Conservation (phyloP, 2,888 invertebrate species). For the Serrognathus titanus region DNA sequence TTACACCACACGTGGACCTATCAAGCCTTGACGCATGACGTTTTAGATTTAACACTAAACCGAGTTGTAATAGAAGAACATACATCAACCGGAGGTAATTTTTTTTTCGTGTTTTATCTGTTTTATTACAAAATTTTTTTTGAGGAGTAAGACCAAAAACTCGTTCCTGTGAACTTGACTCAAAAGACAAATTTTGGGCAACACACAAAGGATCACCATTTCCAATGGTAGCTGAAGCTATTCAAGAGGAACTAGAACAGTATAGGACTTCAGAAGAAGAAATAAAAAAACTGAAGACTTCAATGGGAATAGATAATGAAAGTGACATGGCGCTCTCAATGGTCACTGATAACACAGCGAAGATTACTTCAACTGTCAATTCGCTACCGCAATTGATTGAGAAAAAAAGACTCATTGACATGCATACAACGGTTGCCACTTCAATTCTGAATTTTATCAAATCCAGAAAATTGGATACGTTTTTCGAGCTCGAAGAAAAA, state of each 20-base stretch:
- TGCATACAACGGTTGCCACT: constrained; percentile 98
- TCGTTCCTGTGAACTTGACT: constrained; percentile 85
- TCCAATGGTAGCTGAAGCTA: constrained; percentile 95
- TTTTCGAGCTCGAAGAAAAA: constrained; percentile 97
- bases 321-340: constrained; percentile 80
- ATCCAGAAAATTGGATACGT: constrained; percentile 86
- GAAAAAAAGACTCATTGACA: constrained; percentile 95
- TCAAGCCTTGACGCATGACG: constrained; percentile 96
- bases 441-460: constrained; percentile 82
- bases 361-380: constrained; percentile 91
- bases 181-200: constrained; percentile 88
- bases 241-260: constrained; percentile 95
- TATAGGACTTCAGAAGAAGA: constrained; percentile 91
- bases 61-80: constrained; percentile 52
- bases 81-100: constrained; percentile 37
- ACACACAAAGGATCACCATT: constrained; percentile 92
- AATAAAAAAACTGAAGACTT: constrained; percentile 89
- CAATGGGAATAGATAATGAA: constrained; percentile 92
- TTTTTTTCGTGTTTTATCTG: background rate
- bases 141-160: constrained; percentile 73
- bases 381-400: constrained; percentile 95
- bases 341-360: constrained; percentile 89
- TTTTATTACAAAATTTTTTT: no score
- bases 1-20: constrained; percentile 99
- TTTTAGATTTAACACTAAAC: constrained; percentile 87